phyloP scores from a whole-genome alignment of 2,797 vertebrate species.

The Chiloscyllium punctatum region DNA sequence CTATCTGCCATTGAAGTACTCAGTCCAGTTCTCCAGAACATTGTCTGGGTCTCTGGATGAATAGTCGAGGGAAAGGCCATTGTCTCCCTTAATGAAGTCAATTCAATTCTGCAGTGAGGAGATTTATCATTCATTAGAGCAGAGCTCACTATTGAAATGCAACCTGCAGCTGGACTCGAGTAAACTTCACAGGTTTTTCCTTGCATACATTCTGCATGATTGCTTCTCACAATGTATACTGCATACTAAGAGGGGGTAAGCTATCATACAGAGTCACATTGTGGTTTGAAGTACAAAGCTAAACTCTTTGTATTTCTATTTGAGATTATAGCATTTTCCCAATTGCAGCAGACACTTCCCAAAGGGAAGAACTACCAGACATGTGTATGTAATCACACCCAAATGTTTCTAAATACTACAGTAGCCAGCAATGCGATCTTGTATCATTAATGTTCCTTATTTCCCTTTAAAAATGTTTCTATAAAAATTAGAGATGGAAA shows the following conservation, averaged over 20 bases:
- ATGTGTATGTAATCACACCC: background rate
- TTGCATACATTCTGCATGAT: background rate
- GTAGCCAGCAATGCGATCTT: background rate
- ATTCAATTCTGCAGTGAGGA: background rate
- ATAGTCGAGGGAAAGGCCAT: no score
- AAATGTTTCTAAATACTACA: background rate
- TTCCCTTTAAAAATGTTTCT: background rate
- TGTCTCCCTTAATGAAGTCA: background rate
- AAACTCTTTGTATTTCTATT: background rate
- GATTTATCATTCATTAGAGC: background rate
- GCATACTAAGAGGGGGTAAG: background rate
- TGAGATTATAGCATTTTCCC: background rate
- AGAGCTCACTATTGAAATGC: conserved; percentile 7
- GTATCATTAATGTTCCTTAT: background rate
- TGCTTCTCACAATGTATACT: background rate
- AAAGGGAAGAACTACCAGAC: background rate
- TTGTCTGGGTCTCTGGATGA: no score
- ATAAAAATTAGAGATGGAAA: background rate
- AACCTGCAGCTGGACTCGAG: background rate
- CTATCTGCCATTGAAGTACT: no score
- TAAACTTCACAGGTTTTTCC: background rate
- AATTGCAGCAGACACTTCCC: background rate
- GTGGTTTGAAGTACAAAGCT: background rate
- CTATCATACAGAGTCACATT: background rate
- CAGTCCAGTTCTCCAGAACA: no score